These are phyloP conservation scores for Silurus asotus DNA, from an alignment of 2,113 vertebrate species.

Conservation along the genomic window DNA sequence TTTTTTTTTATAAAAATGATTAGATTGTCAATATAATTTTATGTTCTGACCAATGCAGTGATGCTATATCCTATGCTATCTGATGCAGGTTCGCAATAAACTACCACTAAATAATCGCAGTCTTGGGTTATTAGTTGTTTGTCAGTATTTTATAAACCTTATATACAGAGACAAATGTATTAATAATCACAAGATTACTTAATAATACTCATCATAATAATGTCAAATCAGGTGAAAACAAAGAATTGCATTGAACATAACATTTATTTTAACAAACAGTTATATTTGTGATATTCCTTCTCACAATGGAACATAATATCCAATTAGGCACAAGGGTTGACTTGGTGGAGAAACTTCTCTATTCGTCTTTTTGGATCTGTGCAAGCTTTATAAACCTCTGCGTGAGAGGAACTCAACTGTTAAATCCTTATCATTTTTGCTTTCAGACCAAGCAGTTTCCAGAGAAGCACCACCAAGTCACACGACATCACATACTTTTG, in stretches of 20 bases:
- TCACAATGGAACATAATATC: not conserved
- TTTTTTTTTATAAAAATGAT: no score
- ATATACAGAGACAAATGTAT: not conserved
- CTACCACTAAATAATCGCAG: not conserved
- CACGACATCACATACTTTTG: not conserved
- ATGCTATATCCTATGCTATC: not conserved
- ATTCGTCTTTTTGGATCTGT: not conserved
- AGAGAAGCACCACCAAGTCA: constrained; percentile 3
- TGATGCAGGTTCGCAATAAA: not conserved
- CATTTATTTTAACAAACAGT: not conserved
- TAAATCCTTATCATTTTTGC: not conserved
- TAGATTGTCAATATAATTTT: no score
- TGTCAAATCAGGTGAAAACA: not conserved
- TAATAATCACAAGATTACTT: not conserved
- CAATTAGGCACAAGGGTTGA: not conserved
- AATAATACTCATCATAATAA: not conserved
- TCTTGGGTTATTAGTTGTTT: not conserved
- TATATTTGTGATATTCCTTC: not conserved
- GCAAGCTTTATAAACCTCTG: no score
- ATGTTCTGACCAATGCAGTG: not conserved
- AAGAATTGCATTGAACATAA: not conserved
- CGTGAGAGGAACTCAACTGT: not conserved
- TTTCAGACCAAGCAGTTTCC: constrained; percentile 6
- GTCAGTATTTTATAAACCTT: not conserved
- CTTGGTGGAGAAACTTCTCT: no score